A percentile compares a stretch with the other conserved stretches of the same genome.
Conservation (phyloP, 2,113 vertebrate species). For the Osmerus eperlanus region DNA sequence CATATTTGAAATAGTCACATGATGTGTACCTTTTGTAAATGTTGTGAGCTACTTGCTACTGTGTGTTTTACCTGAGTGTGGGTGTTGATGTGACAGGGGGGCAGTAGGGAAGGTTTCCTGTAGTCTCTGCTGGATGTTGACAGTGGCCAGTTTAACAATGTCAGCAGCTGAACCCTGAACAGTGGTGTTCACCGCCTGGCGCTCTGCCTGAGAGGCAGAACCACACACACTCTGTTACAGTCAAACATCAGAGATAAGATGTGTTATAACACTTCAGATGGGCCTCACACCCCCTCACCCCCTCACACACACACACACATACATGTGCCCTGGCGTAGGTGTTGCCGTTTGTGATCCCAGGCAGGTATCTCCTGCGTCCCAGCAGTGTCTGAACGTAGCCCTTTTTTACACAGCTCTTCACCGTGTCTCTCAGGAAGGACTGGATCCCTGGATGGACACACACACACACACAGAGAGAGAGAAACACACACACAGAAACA, state of each 20-base stretch:
- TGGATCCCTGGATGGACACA: constrained; percentile 78
- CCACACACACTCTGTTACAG: neutral
- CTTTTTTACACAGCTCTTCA: constrained; percentile 81
- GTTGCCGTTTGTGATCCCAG: constrained; percentile 85
- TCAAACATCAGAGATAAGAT: neutral
- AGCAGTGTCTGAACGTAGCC: constrained; percentile 92
- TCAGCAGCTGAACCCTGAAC: constrained; percentile 97
- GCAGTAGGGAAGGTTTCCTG: constrained; percentile 66
- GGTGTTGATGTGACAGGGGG: constrained; percentile 81
- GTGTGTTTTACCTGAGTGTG: constrained; percentile 37
- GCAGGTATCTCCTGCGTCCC: constrained; percentile 87
- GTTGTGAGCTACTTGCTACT: constrained; percentile 38
- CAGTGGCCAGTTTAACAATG: constrained; percentile 91
- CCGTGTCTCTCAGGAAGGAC: constrained; percentile 84
- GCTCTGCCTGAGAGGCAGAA: constrained; percentile 78
- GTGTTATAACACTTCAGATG: too few relatives aligned
- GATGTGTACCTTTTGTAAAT: neutral
- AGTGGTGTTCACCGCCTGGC: constrained; percentile 93
- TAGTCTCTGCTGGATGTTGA: constrained; percentile 86
- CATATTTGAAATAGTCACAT: neutral
- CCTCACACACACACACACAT: constrained; percentile 9
- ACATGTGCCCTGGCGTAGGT: constrained; percentile 86
- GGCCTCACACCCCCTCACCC: too few relatives aligned
- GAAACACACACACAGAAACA: too few relatives aligned
- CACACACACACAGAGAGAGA: too few relatives aligned